Percentiles rank a stretch among this genome's conserved stretches.
These are phyloP conservation scores for Nemoura dubitans DNA, from an alignment of 2,888 invertebrate genomes.

Conservation along the genomic window DNA sequence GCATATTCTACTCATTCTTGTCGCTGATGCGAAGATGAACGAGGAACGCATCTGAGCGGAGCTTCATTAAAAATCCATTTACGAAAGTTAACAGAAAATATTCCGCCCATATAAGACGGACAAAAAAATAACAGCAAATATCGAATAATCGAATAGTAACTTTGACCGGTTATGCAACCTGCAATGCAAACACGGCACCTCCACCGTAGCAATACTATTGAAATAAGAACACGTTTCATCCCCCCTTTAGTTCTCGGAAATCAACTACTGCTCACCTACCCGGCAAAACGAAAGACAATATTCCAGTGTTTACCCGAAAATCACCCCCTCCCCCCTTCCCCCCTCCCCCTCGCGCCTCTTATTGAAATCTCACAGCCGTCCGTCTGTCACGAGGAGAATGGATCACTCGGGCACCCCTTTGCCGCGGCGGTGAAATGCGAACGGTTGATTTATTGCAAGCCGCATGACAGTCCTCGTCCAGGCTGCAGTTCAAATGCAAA, in stretches of 20 bases:
- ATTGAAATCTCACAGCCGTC: constrained; percentile 31
- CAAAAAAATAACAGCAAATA: neutral
- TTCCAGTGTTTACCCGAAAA: neutral
- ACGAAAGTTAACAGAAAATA: constrained; percentile 39
- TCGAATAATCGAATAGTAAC: neutral
- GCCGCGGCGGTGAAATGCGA: constrained; percentile 10
- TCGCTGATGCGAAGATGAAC: constrained; percentile 23
- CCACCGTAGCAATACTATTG: neutral
- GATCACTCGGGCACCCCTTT: constrained; percentile 45
- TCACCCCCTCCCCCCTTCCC: neutral
- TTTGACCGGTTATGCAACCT: neutral
- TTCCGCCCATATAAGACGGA: neutral
- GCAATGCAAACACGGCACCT: neutral
- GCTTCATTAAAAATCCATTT: constrained; percentile 51
- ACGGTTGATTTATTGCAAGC: constrained; percentile 47
- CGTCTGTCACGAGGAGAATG: constrained; percentile 44
- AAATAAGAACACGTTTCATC: too few relatives aligned
- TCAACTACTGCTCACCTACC: neutral
- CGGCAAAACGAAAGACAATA: neutral
- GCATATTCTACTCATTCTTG: constrained; percentile 4
- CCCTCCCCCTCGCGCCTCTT: neutral
- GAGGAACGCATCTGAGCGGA: constrained; percentile 43
- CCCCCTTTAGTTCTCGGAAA: too few relatives aligned
- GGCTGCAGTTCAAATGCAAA: constrained; percentile 48
- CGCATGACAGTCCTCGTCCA: constrained; percentile 44